Conservation (phyloP, 2,797 vertebrate species). For the Dendrocincla tyrannina region DNA sequence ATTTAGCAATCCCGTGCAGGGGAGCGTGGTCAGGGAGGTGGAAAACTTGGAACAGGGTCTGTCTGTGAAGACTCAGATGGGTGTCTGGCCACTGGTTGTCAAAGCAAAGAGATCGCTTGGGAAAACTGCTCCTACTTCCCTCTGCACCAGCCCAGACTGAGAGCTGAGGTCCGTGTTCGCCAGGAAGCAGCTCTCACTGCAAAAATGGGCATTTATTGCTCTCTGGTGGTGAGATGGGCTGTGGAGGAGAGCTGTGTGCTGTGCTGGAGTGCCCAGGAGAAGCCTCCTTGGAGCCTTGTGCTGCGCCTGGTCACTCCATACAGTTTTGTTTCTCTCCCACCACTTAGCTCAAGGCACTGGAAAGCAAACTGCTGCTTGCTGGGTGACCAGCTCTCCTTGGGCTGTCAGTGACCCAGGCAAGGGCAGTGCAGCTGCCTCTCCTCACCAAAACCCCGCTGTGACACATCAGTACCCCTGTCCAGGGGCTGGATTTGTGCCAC, state of each 20-base stretch:
- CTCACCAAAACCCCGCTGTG: rapidly evolving
- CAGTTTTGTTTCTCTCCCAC: not conserved
- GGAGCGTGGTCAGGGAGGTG: not conserved
- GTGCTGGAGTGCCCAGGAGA: rapidly evolving
- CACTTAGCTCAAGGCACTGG: not conserved
- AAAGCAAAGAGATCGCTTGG: not conserved
- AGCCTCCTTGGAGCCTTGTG: rapidly evolving
- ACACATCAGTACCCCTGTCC: not conserved
- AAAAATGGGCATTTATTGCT: slow-evolving; percentile 40
- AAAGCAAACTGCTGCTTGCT: not conserved
- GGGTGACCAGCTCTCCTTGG: rapidly evolving
- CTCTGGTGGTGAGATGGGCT: slow-evolving; percentile 15
- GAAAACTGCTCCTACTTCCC: not conserved
- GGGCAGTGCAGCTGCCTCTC: not conserved
- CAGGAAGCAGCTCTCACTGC: not conserved
- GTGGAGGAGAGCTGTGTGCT: not conserved
- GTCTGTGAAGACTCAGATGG: not conserved
- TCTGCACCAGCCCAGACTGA: not conserved
- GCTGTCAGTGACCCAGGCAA: not conserved
- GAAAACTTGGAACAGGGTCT: not conserved
- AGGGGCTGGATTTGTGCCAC: not conserved
- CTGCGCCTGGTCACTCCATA: not conserved
- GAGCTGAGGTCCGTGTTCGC: not conserved
- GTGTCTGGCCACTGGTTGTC: not conserved
- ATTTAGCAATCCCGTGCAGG: not conserved